Conservation (phyloP, 2,113 vertebrate species). For the Empidonax alnorum region DNA sequence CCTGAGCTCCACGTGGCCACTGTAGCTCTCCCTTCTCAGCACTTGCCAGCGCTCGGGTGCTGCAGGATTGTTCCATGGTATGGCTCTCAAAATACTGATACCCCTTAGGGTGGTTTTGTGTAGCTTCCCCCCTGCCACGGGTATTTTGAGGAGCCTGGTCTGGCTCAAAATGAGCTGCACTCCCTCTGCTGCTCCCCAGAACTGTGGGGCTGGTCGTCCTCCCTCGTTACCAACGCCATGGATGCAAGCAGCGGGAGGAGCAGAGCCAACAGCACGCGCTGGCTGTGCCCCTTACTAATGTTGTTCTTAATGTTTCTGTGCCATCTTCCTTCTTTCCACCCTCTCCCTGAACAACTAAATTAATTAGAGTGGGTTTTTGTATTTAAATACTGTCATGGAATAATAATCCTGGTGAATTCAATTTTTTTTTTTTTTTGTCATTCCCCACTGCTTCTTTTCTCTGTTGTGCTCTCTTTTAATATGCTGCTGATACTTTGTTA, state of each 20-base stretch:
- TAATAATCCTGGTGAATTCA: constrained; percentile 18
- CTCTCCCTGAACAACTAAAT: constrained; percentile 51
- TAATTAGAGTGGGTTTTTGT: constrained; percentile 26
- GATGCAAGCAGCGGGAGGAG: not conserved
- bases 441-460: constrained; percentile 7
- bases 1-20: not conserved
- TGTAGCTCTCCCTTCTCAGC: not conserved
- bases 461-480: not conserved
- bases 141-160: not conserved
- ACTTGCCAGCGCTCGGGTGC: fast-evolving
- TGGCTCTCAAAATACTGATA: not conserved
- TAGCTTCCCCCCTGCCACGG: not conserved
- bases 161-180: not conserved
- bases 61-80: fast-evolving
- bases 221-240: not conserved
- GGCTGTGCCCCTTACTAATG: constrained; percentile 27
- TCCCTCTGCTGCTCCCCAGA: not conserved
- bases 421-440: not conserved
- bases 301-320: constrained; percentile 42
- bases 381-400: constrained; percentile 25
- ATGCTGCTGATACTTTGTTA: constrained; percentile 34
- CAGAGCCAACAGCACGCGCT: not conserved
- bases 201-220: fast-evolving
- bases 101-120: not conserved
- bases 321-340: constrained; percentile 6